A percentile compares a stretch with the other conserved stretches of the same genome.
phyloP scores from a whole-genome alignment of 2,113 vertebrate species.

The Anhinga rufa region DNA sequence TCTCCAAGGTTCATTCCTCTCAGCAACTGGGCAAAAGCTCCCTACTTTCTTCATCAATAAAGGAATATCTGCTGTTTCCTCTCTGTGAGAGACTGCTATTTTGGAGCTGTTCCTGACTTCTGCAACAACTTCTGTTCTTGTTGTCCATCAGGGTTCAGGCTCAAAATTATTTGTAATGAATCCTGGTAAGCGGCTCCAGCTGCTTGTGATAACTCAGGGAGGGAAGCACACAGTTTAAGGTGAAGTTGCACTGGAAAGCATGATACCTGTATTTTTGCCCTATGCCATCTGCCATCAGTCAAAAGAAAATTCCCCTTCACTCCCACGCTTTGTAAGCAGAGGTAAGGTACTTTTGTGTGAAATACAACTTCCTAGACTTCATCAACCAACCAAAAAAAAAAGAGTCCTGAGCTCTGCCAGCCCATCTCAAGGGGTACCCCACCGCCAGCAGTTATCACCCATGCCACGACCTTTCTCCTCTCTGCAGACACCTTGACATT shows the following conservation, averaged over 20 bases:
- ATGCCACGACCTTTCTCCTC: not conserved
- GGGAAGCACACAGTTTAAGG: not conserved
- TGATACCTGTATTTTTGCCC: not conserved
- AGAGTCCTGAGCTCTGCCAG: not conserved
- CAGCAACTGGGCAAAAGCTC: not conserved
- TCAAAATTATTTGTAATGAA: not conserved
- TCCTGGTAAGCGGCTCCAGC: not conserved
- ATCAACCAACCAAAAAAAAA: not conserved
- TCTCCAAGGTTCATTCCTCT: not conserved
- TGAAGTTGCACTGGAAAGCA: not conserved
- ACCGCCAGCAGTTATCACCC: not conserved
- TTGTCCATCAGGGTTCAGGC: not conserved
- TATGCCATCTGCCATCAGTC: not conserved
- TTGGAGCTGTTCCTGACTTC: not conserved
- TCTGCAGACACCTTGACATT: not conserved
- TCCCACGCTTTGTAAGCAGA: not conserved
- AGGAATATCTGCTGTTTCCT: not conserved
- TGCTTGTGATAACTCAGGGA: not conserved
- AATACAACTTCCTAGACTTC: not conserved
- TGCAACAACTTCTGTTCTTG: not conserved
- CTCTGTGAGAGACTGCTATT: not conserved
- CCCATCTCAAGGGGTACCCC: not conserved
- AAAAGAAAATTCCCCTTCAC: not conserved
- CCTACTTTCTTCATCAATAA: not conserved
- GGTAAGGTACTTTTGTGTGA: not conserved